Evolutionary conservation across 2,888 invertebrate genomes (phyloP), one percentile per base, ranked within the genome.

Genomic region (Diaperis boleti): DNA sequence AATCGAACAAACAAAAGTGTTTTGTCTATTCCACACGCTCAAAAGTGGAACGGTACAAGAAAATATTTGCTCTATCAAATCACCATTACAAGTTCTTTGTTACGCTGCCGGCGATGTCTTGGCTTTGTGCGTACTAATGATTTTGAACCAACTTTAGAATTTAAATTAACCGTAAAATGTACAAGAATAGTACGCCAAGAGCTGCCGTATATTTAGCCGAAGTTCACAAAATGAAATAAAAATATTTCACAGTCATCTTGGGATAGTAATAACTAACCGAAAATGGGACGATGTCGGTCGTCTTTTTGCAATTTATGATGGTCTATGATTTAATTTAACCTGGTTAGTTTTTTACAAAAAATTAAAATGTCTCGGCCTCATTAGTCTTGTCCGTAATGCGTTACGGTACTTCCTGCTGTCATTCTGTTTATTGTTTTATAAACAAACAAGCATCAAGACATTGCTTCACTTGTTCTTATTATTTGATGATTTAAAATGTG

Each of bases 121-220:
- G 49, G 49, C 49, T 35, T 49, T 49, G 49, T 49, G 11, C 33
- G 18, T 47, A 14, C 31, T 15, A 31, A 35, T 33, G 11, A 49
- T 33, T 49, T 49, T 35, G 11, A 49, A 10, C 41, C 54, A 54
- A 54, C 22, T 54, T 54, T 54, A 54, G 54, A 39, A 54, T 54
- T 22, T 41, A 54, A 54, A 54, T 54, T 54, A 41, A 37, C 20
- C 54, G 41, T 54, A 37, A 54, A 54, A 54, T 33, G 49, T 49
- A 35, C 49, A 15, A 49, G 49, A 49, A 49, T 49, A 49, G 35
- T 10, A n/a, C 33, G 33, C 49, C 49, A 33, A 49, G 17, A 49
- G 49, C 33, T 33, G 17, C 18, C 35, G 33, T 49, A 49, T 33
- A 49, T 49, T 49, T 49, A 49, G 49, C 29, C 33, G 29, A 22